Conservation (phyloP, 1,140 invertebrate species). For the Eriocheir sinensis region DNA sequence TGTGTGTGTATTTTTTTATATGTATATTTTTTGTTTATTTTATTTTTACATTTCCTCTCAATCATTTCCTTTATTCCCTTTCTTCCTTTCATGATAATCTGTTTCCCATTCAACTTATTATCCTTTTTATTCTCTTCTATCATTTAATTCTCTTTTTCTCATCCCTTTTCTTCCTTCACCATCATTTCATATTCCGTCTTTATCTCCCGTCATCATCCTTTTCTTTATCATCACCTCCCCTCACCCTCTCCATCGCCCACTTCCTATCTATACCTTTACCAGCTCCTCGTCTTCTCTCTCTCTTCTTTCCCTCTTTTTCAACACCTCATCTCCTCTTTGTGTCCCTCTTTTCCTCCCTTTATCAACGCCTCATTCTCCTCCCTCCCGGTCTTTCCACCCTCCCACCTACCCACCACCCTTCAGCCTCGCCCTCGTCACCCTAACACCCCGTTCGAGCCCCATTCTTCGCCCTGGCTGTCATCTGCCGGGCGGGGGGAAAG, state of each 20-base stretch:
- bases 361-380: neutral
- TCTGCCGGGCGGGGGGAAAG: slow-evolving; percentile 61
- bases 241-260: no score
- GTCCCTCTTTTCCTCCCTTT: neutral
- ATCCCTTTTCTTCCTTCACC: neutral
- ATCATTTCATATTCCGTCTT: neutral
- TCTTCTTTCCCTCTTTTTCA: neutral
- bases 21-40: neutral
- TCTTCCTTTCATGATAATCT: no score
- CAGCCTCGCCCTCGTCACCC: neutral
- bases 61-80: neutral
- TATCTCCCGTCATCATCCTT: neutral
- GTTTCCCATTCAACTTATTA: neutral
- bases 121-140: neutral
- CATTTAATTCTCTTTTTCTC: neutral
- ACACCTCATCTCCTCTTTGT: neutral
- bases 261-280: neutral
- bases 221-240: neutral
- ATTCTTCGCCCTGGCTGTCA: slow-evolving; percentile 72
- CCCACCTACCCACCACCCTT: neutral
- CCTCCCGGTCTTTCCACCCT: neutral
- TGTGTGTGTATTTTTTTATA: no score
- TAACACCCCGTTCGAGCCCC: neutral
- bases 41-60: neutral
- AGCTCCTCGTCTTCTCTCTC: neutral